Evolutionary conservation across 2,888 invertebrate genomes (phyloP), one percentile per base, ranked within the genome.

Genomic region (Sialis lutaria): DNA sequence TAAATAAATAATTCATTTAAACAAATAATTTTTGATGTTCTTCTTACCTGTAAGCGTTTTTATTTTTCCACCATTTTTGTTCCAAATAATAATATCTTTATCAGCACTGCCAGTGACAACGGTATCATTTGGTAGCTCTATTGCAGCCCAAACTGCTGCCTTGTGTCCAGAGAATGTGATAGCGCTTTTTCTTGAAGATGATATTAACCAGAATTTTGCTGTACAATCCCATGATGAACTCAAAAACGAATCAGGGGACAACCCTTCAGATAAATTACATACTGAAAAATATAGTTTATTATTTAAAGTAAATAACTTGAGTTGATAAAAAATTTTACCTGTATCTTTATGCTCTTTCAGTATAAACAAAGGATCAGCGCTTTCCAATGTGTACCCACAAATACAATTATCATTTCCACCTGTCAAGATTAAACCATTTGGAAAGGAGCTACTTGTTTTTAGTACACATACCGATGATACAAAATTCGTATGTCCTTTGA

Each of bases 141-240:
- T 62, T 0, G 74, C 72, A 13, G 79, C 77, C 96, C 96, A 97
- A 6, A 97, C 85, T 1, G 96, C 89, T 9, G 85, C 83, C 52
- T 75, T 71, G 56, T 88, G 88, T 0, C 84, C 85, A 50, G 70
- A 67, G 6, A 85, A 67, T 1, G 76, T 75, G 40, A 76, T 61
- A 1, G 69, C 60, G 31, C 69, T 59, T 45, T 74, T 64, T 6
- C 67, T 68, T 9, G 73, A 63, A 44, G 70, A 65, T 48, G 69
- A 70, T 4, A 83, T 54, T 44, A 69, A 69, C 93, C 96, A 96
- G 42, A 90, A 68, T 58, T 83, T 81, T 0, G 87, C 91, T 5
- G 87, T 84, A 52, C 75, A 76, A 61, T 97, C 96, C 95, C 96
- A 96, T 42, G 95, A 95, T 40, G 91, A 87, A 58, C 89, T 91